Base-by-base conservation (phyloP, 2,113 vertebrate genomes). In the Prunella himalayana region DNA sequence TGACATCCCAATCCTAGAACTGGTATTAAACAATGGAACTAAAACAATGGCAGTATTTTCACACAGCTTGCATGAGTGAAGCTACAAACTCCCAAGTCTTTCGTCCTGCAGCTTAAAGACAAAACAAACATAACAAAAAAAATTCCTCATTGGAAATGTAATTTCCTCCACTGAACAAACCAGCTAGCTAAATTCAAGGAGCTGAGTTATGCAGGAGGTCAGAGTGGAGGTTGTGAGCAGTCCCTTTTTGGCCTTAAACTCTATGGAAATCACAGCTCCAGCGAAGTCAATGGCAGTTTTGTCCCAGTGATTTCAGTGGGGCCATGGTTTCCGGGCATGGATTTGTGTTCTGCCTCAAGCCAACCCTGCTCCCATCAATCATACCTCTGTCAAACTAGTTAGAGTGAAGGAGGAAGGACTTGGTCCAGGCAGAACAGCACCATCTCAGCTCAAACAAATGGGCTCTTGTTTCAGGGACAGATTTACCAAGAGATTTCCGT, bases 331-430 rank as follows among this genome's bases (percentile, higher is more conserved):
- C 94, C 87, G 59, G 93, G 63, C 78, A 82, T 53, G 85, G 90
- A 91, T 95, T 91, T 96, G 95, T 94, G 91, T 92, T 90, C 73
- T 73, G 95, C 91, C 90, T 94, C 82, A 61, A 91, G 93, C 75
- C 72, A 94, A 28, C 90, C 66, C 84, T 25, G 50, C 51, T 96
- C 24, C 63, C 91, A 97, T 96, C 90, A 92, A 95, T 96, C 95
- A 95, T 94, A 88, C 45, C 45, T 92, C 91, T 96, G 95, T 95
- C 95, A 95, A 91, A 92, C 59, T 70, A 73, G 87, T 77, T 61
- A 45, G 87, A 82, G 82, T 54, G 78, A 95, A 91, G 22, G 82
- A 91, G 71, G 90, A 95, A 94, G 75, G 90, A 82, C 89, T 90
- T 88, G 90, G 94, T 94, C 68, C 77, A 75, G 77, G 89, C 92